phyloP scores from a whole-genome alignment of 2,113 vertebrate genomes.

The Chamaea fasciata region DNA sequence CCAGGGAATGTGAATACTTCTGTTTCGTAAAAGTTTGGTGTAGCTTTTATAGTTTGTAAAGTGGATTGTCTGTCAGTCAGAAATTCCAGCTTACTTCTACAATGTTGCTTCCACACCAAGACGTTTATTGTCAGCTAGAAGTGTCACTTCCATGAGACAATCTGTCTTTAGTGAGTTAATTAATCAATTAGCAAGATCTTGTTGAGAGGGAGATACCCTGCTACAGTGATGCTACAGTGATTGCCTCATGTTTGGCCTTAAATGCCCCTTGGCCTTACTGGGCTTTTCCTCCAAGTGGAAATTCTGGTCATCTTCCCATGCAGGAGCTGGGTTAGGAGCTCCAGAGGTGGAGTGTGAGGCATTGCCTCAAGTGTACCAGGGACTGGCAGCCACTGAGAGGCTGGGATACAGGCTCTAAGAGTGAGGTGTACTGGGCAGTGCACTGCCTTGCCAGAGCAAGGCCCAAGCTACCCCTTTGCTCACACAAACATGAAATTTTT shows the following conservation, averaged over 20 bases:
- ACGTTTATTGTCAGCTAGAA: not conserved
- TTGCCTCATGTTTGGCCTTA: not conserved
- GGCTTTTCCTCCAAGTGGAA: not conserved
- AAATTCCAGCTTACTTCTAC: not conserved
- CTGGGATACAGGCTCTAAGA: not conserved
- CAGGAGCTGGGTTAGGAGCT: not conserved
- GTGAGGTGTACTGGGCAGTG: not conserved
- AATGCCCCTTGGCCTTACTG: not conserved
- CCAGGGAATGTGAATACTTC: not conserved
- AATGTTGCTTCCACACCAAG: not conserved
- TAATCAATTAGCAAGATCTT: no score
- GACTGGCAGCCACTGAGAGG: not conserved
- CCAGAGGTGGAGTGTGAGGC: not conserved
- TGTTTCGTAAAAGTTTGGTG: not conserved
- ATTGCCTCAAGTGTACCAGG: not conserved
- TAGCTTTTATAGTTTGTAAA: not conserved
- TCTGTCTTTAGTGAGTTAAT: not conserved
- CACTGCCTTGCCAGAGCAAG: not conserved
- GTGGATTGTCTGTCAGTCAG: not conserved
- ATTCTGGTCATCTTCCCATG: not conserved
- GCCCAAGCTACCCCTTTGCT: not conserved
- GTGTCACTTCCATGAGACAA: not conserved
- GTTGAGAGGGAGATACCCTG: not conserved
- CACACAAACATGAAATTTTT: not conserved
- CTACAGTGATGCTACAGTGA: not conserved